These are phyloP conservation scores for Clarias fuscus DNA, from an alignment of 2,797 vertebrate genomes.

Conservation along the genomic window DNA sequence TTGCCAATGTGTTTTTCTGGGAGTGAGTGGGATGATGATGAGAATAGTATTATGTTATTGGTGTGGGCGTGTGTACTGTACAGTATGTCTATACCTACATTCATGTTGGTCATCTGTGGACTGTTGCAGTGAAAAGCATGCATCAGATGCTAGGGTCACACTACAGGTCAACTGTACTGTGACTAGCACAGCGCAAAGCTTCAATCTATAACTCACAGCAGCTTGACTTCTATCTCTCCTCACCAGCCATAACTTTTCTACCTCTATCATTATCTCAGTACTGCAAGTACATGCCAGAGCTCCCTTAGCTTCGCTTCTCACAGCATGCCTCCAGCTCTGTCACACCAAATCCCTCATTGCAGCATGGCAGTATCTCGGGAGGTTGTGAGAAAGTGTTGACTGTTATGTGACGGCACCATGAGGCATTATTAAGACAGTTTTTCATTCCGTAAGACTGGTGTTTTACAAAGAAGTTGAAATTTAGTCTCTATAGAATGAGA, in stretches of 20 bases:
- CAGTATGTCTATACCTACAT: slow-evolving; percentile 38
- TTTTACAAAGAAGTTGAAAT: slow-evolving; percentile 1
- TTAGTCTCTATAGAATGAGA: background rate
- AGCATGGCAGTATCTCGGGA: slow-evolving; percentile 14
- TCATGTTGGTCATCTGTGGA: slow-evolving; percentile 45
- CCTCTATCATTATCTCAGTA: slow-evolving; percentile 45
- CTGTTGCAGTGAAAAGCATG: slow-evolving; percentile 43
- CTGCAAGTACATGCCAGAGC: slow-evolving; percentile 34
- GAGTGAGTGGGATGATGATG: background rate
- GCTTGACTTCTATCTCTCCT: slow-evolving; percentile 43
- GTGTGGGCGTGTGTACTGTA: slow-evolving; percentile 23
- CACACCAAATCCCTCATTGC: slow-evolving; percentile 17
- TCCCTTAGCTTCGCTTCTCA: slow-evolving; percentile 31
- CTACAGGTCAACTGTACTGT: slow-evolving; percentile 46
- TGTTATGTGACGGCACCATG: slow-evolving; percentile 39
- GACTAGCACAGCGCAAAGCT: slow-evolving; percentile 33
- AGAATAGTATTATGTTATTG: slow-evolving; percentile 6
- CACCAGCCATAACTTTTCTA: slow-evolving; percentile 35
- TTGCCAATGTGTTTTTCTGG: background rate
- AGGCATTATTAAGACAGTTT: slow-evolving; percentile 39
- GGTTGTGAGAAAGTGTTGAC: slow-evolving; percentile 31
- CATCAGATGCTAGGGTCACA: slow-evolving; percentile 49
- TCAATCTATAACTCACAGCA: slow-evolving; percentile 47
- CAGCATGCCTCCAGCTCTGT: slow-evolving; percentile 23
- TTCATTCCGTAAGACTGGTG: slow-evolving; percentile 28